Percentiles rank a stretch among this genome's conserved stretches.
These are phyloP conservation scores for Clamator glandarius DNA, from an alignment of 2,797 vertebrate species.

Conservation along the genomic window DNA sequence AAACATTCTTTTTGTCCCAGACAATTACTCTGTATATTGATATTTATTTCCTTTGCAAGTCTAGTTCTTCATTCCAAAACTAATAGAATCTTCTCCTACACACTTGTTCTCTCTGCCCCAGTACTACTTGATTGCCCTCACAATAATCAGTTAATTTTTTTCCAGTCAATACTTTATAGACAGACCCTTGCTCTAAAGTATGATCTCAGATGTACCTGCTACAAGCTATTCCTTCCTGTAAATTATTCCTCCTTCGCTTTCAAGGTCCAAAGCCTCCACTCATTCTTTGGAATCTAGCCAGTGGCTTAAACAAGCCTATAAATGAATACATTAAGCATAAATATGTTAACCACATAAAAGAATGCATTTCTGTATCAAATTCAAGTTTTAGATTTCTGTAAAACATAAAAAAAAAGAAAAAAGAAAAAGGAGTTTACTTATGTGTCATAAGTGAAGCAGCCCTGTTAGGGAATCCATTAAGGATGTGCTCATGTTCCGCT, in stretches of 20 bases:
- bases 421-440: not conserved
- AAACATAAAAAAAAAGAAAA: not conserved
- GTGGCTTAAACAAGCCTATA: not conserved
- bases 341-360: not conserved
- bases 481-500: not conserved
- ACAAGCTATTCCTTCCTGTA: not conserved
- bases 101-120: not conserved
- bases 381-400: not conserved
- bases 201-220: not conserved
- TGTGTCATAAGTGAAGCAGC: not conserved
- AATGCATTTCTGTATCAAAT: not conserved
- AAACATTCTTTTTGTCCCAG: not conserved
- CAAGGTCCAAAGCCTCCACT: not conserved
- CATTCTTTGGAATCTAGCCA: not conserved
- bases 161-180: not conserved
- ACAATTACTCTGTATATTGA: not conserved
- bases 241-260: not conserved
- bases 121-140: not conserved
- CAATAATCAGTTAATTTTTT: not conserved
- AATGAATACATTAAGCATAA: not conserved
- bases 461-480: not conserved
- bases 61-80: not conserved
- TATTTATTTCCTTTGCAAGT: not conserved
- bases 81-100: not conserved
- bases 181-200: not conserved